Conservation (phyloP, 1,140 invertebrate genomes). For the Lethrus apterus region DNA sequence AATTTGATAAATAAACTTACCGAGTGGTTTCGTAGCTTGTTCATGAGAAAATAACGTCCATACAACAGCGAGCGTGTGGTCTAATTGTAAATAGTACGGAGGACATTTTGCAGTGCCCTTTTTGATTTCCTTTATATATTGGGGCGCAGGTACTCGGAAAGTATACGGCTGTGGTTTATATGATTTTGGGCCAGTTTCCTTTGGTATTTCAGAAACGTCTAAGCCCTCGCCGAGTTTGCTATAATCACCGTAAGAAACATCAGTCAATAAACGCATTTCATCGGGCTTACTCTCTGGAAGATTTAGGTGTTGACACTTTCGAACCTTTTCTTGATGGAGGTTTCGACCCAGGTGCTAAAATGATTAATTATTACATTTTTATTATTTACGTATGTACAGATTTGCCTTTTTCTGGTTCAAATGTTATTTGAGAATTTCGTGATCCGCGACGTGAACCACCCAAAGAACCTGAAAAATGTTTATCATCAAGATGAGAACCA, state of each 20-base stretch:
- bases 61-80: conserved; percentile 36
- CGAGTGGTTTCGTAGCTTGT: conserved; percentile 12
- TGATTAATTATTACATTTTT: too few species aligned
- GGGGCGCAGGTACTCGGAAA: conserved; percentile 15
- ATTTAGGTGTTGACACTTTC: conserved; percentile 3
- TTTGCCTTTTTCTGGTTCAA: too few species aligned
- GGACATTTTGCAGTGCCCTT: conserved; percentile 25
- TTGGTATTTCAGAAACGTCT: neutral
- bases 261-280: neutral
- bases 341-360: too few species aligned
- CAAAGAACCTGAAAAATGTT: too few species aligned
- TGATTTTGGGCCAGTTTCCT: neutral
- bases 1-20: conserved; percentile 6
- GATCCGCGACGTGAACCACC: too few species aligned
- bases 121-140: neutral
- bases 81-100: conserved; percentile 34
- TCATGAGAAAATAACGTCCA: conserved; percentile 33
- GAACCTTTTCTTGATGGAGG: neutral
- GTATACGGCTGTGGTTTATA: conserved; percentile 24
- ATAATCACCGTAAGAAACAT: neutral
- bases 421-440: too few species aligned
- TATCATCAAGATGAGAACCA: too few species aligned
- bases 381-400: too few species aligned
- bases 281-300: neutral
- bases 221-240: neutral